Conservation (phyloP, 64 coral and sea anemone genomes). For the Catalaphyllia jardinei region DNA sequence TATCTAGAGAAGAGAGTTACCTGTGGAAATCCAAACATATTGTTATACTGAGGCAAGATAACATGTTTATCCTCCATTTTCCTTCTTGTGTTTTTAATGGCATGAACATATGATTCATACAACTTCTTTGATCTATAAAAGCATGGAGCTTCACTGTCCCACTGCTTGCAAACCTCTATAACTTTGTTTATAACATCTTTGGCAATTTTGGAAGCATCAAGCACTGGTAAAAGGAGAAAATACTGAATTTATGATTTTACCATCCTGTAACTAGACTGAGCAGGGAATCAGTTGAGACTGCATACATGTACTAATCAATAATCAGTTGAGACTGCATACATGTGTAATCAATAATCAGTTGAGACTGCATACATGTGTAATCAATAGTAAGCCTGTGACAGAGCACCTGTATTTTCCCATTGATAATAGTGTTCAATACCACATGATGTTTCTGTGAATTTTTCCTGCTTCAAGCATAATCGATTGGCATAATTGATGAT, state of each 20-base stretch:
- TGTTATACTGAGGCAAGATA: conserved; percentile 83
- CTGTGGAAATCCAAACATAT: conserved; percentile 77
- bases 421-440: too few species aligned
- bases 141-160: conserved; percentile 50
- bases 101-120: conserved; percentile 82
- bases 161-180: conserved; percentile 72
- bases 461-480: too few species aligned
- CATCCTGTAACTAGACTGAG: not conserved
- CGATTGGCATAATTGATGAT: too few species aligned
- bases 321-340: too few species aligned
- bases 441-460: too few species aligned
- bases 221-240: conserved; percentile 34
- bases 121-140: conserved; percentile 64
- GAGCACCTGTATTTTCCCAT: too few species aligned
- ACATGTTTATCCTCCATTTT: conserved; percentile 99
- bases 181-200: conserved; percentile 79
- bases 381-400: too few species aligned
- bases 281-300: too few species aligned
- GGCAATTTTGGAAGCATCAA: conserved; percentile 62
- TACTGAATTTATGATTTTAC: not conserved
- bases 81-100: conserved; percentile 89
- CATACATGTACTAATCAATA: too few species aligned
- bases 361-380: too few species aligned
- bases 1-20: conserved; percentile 33
- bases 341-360: too few species aligned